Evolutionary conservation across 2,797 vertebrate species (phyloP), one percentile per base, ranked within the genome.

Genomic region (Hippoglossus hippoglossus): DNA sequence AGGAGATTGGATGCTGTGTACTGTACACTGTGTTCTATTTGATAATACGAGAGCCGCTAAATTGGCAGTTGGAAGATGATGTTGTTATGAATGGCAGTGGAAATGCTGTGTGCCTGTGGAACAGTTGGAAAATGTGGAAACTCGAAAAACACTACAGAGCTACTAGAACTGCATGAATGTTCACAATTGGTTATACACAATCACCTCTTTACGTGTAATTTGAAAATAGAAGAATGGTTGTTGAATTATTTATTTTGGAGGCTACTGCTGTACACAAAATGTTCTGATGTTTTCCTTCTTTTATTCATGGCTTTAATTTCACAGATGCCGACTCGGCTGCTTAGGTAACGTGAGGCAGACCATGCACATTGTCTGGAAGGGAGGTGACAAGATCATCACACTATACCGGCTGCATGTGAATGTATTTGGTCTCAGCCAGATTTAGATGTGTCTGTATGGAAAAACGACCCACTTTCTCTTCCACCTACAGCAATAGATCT

Each of bases 41-140:
- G 67, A 81, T 79, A 67, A 86, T 63, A 73, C 52, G 61, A 78
- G 70, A 67, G 81, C 39, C 0, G 1, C 61, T 58, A 88, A 81
- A 87, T 88, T 88, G 83, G 73, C 69, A 75, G 71, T 54, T 74
- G 75, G 79, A 71, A 75, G 67, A 85, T 82, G 79, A 84, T 80
- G 79, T 73, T 71, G 79, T 71, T 73, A 58, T 81, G 82, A 81
- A 75, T 73, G 75, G 61, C 71, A 67, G 67, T 52, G 3, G 75
- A 75, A 78, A 83, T 77, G 73, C 65, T 80, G 53, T 56, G 68
- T 12, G 64, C 59, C 70, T 26, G 39, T 56, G 75, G 71, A 80
- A 60, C 59, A 19, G 57, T 62, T 41, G 71, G 77, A 79, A 63
- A 71, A 60, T 62, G 55, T 60, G 55, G 59, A 71, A 70, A 60